phyloP scores from a whole-genome alignment of 1,140 invertebrate species.

The Mycetomoellerius zeteki region DNA sequence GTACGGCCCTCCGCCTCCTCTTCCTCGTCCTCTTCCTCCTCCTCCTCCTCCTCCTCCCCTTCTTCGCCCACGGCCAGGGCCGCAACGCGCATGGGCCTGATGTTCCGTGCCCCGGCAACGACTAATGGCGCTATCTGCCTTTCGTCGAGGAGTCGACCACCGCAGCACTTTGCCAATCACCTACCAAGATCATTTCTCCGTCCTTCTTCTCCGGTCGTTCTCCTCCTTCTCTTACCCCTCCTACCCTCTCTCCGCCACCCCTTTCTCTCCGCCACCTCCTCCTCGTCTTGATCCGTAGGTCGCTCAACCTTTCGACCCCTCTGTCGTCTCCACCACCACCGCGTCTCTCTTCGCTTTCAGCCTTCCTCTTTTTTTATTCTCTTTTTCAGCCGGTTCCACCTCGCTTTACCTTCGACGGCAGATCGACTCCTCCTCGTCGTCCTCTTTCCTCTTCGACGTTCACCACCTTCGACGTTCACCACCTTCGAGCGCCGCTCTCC shows the following conservation, averaged over 20 bases:
- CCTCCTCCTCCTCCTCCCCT: slow-evolving; percentile 66
- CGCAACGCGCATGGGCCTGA: slow-evolving; percentile 69
- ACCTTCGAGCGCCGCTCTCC: slow-evolving; percentile 18
- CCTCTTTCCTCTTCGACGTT: slow-evolving; percentile 19
- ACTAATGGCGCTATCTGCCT: slow-evolving; percentile 77
- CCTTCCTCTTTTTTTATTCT: slow-evolving; percentile 38
- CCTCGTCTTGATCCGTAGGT: slow-evolving; percentile 56
- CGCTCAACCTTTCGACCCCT: slow-evolving; percentile 73
- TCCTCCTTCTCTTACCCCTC: slow-evolving; percentile 16
- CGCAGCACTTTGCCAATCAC: slow-evolving; percentile 76
- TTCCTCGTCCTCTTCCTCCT: slow-evolving; percentile 49
- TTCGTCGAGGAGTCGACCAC: slow-evolving; percentile 74
- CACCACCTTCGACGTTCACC: slow-evolving; percentile 16
- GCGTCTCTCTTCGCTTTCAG: slow-evolving; percentile 44
- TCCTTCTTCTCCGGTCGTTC: slow-evolving; percentile 42
- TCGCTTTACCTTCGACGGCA: slow-evolving; percentile 52
- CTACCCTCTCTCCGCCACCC: neutral
- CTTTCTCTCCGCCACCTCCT: slow-evolving; percentile 65
- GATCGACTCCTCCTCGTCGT: slow-evolving; percentile 52
- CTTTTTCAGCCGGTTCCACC: slow-evolving; percentile 53
- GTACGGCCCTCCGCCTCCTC: slow-evolving; percentile 1
- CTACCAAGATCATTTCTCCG: slow-evolving; percentile 68
- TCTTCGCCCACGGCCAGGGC: slow-evolving; percentile 70
- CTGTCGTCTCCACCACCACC: slow-evolving; percentile 27
- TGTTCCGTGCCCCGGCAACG: slow-evolving; percentile 63